Evolutionary conservation across 2,888 invertebrate species (phyloP), one percentile per base, ranked within the genome.

Genomic region (Cerastis rubricosa): DNA sequence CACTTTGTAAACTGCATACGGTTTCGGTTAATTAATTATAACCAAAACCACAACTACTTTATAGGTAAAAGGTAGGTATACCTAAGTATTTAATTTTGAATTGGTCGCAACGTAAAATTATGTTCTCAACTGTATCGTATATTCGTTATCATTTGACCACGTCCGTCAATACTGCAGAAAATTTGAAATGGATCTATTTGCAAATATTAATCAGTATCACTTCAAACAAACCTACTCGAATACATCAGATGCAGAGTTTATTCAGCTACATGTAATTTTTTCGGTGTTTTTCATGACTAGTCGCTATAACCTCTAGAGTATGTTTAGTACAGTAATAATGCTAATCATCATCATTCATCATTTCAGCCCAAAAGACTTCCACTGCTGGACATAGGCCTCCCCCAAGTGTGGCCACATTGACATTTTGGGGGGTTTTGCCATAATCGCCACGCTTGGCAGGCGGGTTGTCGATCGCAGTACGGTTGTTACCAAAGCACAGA

Each of bases 181-280:
- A 65, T 59, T 64, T 65, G 43, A 69, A 81, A 66, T 70, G 61
- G 14, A 51, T 70, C 63, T 70, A 67, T 81, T 82, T 63, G 35
- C 61, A 49, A 14, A 66, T 61, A 81, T 57, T 82, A 17, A 59
- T 35, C 61, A 29, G 19, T 66, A 69, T 78, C 65, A 64, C 29
- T 63, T 66, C 12, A 45, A 74, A 71, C 47, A 49, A 69, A 57
- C 45, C 63, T 12, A 76, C 35, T 76, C 49, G 49, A 70, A 54
- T 43, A 35, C 19, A 57, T 61, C 19, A 61, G 65, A 72, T 69
- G 12, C 11, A 29, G 61, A 49, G 47, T 69, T 74, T 64, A 59
- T 70, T 80, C 35, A 59, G 49, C 25, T 29, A 45, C n/a, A 5
- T 65, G 19, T 29, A 65, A 57, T 65, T 64, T 71, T 35, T 51